Percentiles rank a stretch among this genome's conserved stretches.
Conservation (phyloP, 2,113 vertebrate species). For the Bungarus multicinctus region DNA sequence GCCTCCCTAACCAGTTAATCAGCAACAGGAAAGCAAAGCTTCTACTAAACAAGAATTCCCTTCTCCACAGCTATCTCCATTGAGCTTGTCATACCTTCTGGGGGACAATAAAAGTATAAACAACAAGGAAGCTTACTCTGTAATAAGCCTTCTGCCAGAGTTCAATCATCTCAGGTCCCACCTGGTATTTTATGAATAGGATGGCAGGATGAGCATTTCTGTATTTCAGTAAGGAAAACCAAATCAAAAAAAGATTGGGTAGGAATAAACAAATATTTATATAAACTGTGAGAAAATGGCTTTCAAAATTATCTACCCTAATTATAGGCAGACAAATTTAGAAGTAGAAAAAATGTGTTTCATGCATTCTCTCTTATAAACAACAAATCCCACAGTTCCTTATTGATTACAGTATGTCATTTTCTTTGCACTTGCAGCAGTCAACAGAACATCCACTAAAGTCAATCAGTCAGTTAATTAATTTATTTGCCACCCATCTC, state of each 20-base stretch:
- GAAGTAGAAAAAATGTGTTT: neutral
- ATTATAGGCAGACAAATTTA: neutral
- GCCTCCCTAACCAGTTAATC: neutral
- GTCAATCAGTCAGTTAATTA: neutral
- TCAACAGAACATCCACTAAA: neutral
- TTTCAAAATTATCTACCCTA: neutral
- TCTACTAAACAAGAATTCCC: neutral
- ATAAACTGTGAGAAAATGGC: neutral
- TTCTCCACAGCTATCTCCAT: neutral
- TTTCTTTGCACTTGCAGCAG: neutral
- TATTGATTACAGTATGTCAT: neutral
- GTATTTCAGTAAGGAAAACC: neutral
- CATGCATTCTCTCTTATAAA: neutral
- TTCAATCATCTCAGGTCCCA: neutral
- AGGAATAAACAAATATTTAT: neutral
- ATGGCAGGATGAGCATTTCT: neutral
- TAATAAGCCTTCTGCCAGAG: neutral
- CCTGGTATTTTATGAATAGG: neutral
- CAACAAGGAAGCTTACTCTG: neutral
- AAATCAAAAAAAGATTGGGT: neutral
- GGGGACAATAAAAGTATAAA: neutral
- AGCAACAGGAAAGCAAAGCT: neutral
- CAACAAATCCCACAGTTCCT: neutral
- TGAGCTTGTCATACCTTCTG: neutral
- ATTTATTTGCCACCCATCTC: neutral